phyloP scores from a whole-genome alignment of 2,113 vertebrate species.

The Lagenorhynchus albirostris region DNA sequence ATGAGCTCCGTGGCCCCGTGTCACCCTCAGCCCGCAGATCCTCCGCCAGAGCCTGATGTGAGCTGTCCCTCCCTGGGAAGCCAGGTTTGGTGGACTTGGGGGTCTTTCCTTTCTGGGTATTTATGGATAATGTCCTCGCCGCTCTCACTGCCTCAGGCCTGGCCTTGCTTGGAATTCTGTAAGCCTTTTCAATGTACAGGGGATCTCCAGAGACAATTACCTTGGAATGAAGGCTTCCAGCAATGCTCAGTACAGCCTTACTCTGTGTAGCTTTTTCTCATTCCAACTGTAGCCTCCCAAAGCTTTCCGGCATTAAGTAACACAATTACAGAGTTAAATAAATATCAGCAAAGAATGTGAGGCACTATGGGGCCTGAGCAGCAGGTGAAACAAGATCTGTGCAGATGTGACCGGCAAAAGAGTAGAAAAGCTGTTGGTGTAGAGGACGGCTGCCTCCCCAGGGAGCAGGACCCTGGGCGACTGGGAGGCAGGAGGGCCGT shows the following conservation, averaged over 20 bases:
- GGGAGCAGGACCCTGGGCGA: neutral
- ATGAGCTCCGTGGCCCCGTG: accelerated
- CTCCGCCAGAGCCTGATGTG: neutral
- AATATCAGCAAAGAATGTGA: neutral
- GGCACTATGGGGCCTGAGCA: neutral
- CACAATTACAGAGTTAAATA: conserved; percentile 40
- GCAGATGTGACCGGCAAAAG: neutral
- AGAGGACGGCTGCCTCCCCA: neutral
- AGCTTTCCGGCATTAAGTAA: conserved; percentile 46
- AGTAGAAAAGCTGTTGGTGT: neutral
- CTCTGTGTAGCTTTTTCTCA: neutral
- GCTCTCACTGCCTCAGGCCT: neutral
- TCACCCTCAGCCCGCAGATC: neutral
- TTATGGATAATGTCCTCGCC: neutral
- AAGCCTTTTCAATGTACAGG: neutral
- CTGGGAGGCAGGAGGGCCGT: accelerated
- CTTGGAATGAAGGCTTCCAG: conserved; percentile 11
- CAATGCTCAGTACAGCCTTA: neutral
- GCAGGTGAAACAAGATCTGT: neutral
- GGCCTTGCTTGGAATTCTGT: neutral
- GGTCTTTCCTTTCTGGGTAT: neutral
- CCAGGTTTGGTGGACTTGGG: neutral
- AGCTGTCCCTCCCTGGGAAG: neutral
- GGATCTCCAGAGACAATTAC: conserved; percentile 17
- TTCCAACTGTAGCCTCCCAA: neutral